phyloP scores from a whole-genome alignment of 2,888 invertebrate genomes.

The Hypercompe scribonia region DNA sequence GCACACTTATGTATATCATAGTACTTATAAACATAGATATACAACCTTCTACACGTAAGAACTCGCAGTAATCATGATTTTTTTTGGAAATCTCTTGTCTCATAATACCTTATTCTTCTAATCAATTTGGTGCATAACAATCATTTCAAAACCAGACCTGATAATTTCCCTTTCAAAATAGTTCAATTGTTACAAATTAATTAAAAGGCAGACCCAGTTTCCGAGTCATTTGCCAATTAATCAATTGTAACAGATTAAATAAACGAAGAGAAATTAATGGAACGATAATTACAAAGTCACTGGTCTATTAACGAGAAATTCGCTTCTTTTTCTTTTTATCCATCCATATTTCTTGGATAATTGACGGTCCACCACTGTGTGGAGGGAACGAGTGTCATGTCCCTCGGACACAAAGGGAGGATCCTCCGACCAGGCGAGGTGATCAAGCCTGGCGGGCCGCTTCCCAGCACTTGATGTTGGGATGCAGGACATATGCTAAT shows the following conservation, averaged over 20 bases:
- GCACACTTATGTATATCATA: no score
- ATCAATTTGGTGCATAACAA: neutral
- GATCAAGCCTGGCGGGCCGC: no score
- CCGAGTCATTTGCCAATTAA: constrained; percentile 51
- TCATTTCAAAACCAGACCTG: neutral
- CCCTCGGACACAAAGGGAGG: no score
- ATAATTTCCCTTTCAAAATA: constrained; percentile 33
- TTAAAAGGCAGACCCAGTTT: constrained; percentile 27
- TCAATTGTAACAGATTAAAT: constrained; percentile 42
- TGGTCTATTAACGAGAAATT: neutral
- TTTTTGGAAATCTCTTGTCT: neutral
- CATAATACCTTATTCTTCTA: neutral
- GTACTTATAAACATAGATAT: no score
- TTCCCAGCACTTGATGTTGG: no score
- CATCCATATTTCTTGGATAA: no score
- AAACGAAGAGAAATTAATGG: constrained; percentile 14
- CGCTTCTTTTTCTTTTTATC: neutral
- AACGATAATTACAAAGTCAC: constrained; percentile 16
- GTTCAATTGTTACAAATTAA: constrained; percentile 43
- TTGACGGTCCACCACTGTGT: neutral
- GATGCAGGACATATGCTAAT: no score
- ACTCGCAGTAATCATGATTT: no score
- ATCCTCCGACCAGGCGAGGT: no score
- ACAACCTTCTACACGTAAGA: neutral
- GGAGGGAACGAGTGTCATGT: no score